phyloP scores from a whole-genome alignment of 2,113 vertebrate genomes.

The Apteryx owenii region DNA sequence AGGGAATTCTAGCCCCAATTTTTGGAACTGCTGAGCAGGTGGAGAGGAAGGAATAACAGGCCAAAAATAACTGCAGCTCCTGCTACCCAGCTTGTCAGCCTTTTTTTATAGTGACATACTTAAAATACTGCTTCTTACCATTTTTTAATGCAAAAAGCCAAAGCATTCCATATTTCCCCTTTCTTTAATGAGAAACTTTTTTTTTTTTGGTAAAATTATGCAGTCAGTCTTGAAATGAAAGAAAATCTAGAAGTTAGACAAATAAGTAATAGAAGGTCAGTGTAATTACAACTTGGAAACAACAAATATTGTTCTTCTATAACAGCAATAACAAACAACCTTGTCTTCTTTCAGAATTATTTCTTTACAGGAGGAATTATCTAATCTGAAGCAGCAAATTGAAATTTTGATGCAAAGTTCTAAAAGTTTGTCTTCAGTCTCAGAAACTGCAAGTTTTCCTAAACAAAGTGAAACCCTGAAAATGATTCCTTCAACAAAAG shows the following conservation, averaged over 20 bases:
- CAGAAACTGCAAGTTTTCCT: background rate
- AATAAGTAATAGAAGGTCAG: background rate
- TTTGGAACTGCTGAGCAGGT: background rate
- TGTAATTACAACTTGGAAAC: background rate
- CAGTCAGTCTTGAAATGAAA: background rate
- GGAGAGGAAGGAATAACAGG: background rate
- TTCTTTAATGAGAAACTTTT: background rate
- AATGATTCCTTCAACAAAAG: background rate
- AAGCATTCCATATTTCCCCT: background rate
- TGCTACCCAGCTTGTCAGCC: background rate
- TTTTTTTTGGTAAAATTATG: background rate
- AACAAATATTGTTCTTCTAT: background rate
- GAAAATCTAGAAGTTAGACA: background rate
- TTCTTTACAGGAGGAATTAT: constrained; percentile 73
- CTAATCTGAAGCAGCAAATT: constrained; percentile 71
- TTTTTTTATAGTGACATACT: background rate
- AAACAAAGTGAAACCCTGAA: background rate
- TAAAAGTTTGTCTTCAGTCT: constrained; percentile 8
- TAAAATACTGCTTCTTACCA: background rate
- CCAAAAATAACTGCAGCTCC: background rate
- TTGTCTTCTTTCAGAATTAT: constrained; percentile 72
- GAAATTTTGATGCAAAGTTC: constrained; percentile 63
- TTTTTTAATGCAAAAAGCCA: background rate
- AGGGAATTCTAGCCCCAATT: background rate
- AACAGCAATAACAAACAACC: background rate